Percentiles rank a stretch among this genome's conserved stretches.
phyloP scores from a whole-genome alignment of 2,113 vertebrate genomes.

The Mustela nigripes region DNA sequence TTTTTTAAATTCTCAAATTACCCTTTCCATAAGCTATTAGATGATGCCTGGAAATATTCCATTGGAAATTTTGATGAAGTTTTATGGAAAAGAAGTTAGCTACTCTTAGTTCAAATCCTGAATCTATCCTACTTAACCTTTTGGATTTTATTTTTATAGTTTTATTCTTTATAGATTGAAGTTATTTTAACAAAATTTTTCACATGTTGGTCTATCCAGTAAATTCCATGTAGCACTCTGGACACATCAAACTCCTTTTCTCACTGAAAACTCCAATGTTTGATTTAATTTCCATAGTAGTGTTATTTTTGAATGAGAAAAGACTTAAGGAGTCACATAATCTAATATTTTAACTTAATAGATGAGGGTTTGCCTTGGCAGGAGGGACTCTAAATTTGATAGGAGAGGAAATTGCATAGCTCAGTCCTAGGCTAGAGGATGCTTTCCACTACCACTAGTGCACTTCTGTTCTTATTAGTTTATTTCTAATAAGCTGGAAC shows the following conservation, averaged over 20 bases:
- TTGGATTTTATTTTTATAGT: background rate
- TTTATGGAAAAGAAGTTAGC: background rate
- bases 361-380: background rate
- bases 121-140: background rate
- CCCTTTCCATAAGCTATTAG: background rate
- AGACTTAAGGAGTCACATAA: background rate
- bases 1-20: background rate
- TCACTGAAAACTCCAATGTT: background rate
- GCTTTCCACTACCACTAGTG: background rate
- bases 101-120: background rate
- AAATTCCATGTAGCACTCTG: background rate
- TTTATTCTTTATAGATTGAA: constrained; percentile 6
- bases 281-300: constrained; percentile 11
- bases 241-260: background rate
- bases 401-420: background rate
- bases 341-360: background rate
- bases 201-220: background rate
- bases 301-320: background rate
- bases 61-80: background rate
- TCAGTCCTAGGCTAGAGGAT: background rate
- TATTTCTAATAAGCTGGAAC: constrained; percentile 21
- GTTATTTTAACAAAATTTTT: constrained; percentile 5
- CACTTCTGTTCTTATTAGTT: constrained; percentile 25
- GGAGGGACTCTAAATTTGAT: background rate
- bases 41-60: background rate